Base-by-base conservation (phyloP, 1,140 invertebrate species). In the Ostrea edulis region DNA sequence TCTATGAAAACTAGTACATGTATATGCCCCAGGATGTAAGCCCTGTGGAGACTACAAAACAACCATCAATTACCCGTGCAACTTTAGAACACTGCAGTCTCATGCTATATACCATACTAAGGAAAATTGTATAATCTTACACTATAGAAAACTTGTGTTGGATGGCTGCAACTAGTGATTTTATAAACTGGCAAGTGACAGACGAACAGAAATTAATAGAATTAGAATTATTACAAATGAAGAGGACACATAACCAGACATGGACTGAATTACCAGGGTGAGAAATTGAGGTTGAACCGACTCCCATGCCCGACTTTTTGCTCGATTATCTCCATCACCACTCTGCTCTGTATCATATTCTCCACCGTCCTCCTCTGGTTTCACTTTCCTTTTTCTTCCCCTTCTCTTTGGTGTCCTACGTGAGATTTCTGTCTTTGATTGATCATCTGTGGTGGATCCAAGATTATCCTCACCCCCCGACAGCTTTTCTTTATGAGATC, bases 261-360 rank as follows among this genome's bases (percentile, higher is more conserved):
- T 77, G 35, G 20, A 8, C 20, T n/a, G 44, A 83, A 83, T 85
- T 85, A 85, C 83, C 83, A 85, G 2, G 29, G 83, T 85, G 3
- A 54, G 22, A 58, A 58, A 85, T 29, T 85, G 83, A 25, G 83
- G 55, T 44, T 62, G 53, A 62, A 85, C 83, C 17, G 25, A 58
- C 12, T 52, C 51, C 83, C 83, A 85, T 9, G 35, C 29, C 2
- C 68, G 25, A 77, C 68, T 77, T 25, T 77, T 77, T 25, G 25
- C 25, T 8, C 14, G 68, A 14, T 77, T 77, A 25, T 44, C 14
- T n/a, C 54, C 22, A n/a, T 58, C 54, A n/a, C 44, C 52, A 44
- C 5, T 44, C 52, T 54, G 17, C 20, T 84, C 55, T 85, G 17
- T 85, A 12, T 55, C 55, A 22, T 62, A 85, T 29, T 29, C 55